These are phyloP conservation scores for Myxocyprinus asiaticus DNA, from an alignment of 2,113 vertebrate species.

Conservation along the genomic window DNA sequence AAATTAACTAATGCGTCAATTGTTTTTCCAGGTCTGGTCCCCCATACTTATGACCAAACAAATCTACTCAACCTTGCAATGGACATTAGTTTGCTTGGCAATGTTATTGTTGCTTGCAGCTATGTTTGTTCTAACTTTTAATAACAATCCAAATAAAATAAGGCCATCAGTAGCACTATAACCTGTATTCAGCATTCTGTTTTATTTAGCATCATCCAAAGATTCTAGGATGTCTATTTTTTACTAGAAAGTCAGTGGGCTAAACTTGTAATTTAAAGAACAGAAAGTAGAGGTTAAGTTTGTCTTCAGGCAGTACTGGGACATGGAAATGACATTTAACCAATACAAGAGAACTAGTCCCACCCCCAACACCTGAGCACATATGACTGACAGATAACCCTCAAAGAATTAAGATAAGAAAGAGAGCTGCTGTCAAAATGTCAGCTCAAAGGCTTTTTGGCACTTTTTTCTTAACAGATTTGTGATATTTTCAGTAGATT, in stretches of 20 bases:
- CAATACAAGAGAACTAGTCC: conserved; percentile 30
- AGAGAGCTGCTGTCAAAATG: conserved; percentile 34
- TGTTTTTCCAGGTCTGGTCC: no score
- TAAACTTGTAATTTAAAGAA: conserved; percentile 23
- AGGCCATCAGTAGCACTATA: no score
- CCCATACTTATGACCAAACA: no score
- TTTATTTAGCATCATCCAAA: no score
- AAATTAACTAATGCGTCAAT: no score
- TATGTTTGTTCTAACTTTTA: no score
- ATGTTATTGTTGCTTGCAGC: no score
- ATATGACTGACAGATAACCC: conserved; percentile 41
- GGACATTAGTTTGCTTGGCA: no score
- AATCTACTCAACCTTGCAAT: no score
- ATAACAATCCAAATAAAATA: no score
- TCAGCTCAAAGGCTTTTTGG: conserved; percentile 38
- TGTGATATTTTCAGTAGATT: conserved; percentile 7
- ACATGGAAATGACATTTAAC: conserved; percentile 47
- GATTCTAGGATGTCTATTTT: background rate
- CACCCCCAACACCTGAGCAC: conserved; percentile 25
- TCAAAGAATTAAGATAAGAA: conserved; percentile 44
- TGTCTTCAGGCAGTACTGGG: conserved; percentile 18
- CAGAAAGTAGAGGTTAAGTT: conserved; percentile 39
- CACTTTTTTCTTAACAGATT: background rate
- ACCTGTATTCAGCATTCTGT: no score
- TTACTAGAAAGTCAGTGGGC: background rate